Evolutionary conservation across 2,797 vertebrate genomes (phyloP).

Genomic region (Lacerta viridis): DNA sequence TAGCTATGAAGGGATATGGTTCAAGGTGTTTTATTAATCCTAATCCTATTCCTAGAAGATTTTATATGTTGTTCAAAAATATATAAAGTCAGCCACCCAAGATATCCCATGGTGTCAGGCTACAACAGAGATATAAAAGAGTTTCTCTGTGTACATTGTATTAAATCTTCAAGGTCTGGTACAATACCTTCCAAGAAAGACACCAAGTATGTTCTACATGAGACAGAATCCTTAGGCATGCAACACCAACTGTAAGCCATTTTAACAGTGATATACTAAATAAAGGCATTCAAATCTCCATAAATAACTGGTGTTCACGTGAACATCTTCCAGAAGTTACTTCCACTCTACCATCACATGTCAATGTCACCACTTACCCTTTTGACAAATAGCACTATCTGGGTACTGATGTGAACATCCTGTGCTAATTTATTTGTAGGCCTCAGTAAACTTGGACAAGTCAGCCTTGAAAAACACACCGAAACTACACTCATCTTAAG

Average conservation of each 20-base stretch:
- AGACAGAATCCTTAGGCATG: background rate
- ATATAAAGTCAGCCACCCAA: background rate
- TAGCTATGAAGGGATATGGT: background rate
- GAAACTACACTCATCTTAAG: background rate
- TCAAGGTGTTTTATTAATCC: background rate
- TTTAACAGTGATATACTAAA: background rate
- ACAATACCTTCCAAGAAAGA: background rate
- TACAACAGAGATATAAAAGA: background rate
- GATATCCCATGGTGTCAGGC: background rate
- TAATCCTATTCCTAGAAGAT: background rate
- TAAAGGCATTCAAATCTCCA: background rate
- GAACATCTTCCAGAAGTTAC: background rate
- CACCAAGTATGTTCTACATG: background rate
- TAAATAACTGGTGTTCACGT: conserved; percentile 1
- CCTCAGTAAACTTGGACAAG: background rate
- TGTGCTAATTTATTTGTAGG: background rate
- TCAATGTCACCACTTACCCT: background rate
- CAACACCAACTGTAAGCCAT: background rate
- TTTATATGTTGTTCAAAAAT: background rate
- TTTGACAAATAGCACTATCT: conserved; percentile 1
- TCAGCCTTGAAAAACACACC: background rate
- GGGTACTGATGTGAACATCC: background rate
- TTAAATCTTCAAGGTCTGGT: background rate
- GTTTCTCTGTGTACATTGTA: background rate
- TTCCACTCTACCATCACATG: conserved; percentile 2